Conservation (phyloP, 2,888 invertebrate genomes). For the Trachelus troglodyta region DNA sequence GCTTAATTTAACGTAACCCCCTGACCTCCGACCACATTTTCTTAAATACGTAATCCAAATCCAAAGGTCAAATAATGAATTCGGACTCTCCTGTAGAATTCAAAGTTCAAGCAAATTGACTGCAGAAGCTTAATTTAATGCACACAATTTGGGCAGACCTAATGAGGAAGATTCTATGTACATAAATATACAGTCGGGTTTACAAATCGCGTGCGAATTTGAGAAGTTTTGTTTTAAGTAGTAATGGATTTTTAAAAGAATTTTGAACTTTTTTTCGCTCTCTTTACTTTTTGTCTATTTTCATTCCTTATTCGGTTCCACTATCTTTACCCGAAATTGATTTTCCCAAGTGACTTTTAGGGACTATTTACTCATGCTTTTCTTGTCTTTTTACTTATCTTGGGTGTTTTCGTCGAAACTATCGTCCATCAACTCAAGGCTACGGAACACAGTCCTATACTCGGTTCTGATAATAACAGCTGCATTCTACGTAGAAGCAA, state of each 20-base stretch:
- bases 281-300: neutral
- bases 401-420: neutral
- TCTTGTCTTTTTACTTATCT: neutral
- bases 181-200: neutral
- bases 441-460: neutral
- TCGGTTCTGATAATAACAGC: neutral
- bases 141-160: constrained; percentile 18
- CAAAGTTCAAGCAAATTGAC: neutral
- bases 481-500: neutral
- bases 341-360: neutral
- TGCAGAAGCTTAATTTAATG: constrained; percentile 26
- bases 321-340: neutral
- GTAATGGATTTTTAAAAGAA: neutral
- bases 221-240: neutral
- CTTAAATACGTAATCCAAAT: neutral
- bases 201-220: neutral
- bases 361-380: neutral
- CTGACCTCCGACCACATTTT: neutral
- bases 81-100: neutral
- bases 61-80: neutral
- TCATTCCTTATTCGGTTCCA: neutral
- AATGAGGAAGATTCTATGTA: constrained; percentile 18
- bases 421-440: neutral
- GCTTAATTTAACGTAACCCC: neutral
- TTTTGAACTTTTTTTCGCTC: neutral